A percentile compares a stretch with the other conserved stretches of the same genome.
Evolutionary conservation across 2,113 vertebrate species (phyloP).

Genomic region (Neodon shergylaensis): DNA sequence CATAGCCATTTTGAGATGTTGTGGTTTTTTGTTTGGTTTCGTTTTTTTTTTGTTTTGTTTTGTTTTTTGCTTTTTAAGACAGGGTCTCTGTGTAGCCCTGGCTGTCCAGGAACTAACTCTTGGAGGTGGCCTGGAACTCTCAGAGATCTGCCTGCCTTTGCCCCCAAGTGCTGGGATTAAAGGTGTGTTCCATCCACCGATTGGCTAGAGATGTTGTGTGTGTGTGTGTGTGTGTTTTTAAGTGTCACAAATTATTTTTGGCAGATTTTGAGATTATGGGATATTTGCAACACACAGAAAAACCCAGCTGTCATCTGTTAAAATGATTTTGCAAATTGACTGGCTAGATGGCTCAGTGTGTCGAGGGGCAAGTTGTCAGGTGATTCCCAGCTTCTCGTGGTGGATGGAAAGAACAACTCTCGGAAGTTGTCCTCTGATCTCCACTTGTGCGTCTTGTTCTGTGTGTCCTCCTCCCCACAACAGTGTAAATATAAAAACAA

Average conservation of each 20-base stretch:
- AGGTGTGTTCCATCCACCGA: background rate
- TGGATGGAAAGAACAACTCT: background rate
- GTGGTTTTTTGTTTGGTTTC: background rate
- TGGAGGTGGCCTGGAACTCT: background rate
- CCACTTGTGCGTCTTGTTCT: background rate
- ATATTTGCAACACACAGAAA: background rate
- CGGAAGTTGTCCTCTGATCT: background rate
- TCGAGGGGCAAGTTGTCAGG: background rate
- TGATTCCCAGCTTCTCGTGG: background rate
- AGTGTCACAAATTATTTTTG: constrained; percentile 30
- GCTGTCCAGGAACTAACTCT: background rate
- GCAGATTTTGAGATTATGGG: background rate
- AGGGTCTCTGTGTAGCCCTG: background rate
- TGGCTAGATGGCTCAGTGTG: no score
- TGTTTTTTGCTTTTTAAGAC: background rate
- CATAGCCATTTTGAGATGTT: background rate
- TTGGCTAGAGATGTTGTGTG: background rate
- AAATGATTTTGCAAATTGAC: background rate
- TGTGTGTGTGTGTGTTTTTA: background rate
- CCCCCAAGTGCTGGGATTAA: background rate
- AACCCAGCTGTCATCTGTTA: background rate
- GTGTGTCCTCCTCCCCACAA: background rate
- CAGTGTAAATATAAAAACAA: background rate
- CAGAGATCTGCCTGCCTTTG: background rate
- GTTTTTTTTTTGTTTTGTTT: background rate